Percentiles rank a stretch among this genome's conserved stretches.
Evolutionary conservation across 2,888 invertebrate species (phyloP).

Genomic region (Nephrotoma appendiculata): DNA sequence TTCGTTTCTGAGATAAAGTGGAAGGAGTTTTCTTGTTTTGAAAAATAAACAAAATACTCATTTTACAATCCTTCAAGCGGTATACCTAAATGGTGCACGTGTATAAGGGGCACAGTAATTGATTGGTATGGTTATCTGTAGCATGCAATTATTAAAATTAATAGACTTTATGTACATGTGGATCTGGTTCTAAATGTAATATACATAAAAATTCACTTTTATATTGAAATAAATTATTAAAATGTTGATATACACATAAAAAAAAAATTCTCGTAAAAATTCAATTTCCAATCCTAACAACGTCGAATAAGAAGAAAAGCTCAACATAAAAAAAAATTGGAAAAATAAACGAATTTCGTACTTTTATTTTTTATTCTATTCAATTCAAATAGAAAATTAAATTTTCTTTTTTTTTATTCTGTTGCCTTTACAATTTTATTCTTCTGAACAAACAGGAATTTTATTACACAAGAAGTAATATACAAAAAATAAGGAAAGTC

Average conservation of each 20-base stretch:
- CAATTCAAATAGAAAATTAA: background rate
- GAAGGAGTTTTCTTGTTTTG: background rate
- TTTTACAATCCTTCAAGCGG: background rate
- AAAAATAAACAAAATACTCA: background rate
- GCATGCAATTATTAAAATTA: background rate
- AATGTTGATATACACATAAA: background rate
- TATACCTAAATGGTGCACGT: too few relatives aligned
- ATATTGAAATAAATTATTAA: background rate
- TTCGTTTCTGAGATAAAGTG: background rate
- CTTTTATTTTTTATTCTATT: background rate
- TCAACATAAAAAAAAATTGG: background rate
- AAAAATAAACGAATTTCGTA: background rate
- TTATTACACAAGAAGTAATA: background rate
- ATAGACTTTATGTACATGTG: background rate
- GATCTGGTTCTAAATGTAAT: background rate
- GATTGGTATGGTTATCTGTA: background rate
- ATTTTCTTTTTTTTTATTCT: background rate
- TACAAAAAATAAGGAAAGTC: background rate
- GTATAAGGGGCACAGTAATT: background rate
- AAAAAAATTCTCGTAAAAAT: background rate
- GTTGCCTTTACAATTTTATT: background rate
- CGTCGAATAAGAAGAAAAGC: background rate
- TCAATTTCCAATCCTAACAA: background rate
- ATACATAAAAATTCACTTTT: background rate
- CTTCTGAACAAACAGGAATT: background rate